Evolutionary conservation across 2,797 vertebrate genomes (phyloP).

Genomic region (Tamandua tetradactyla): DNA sequence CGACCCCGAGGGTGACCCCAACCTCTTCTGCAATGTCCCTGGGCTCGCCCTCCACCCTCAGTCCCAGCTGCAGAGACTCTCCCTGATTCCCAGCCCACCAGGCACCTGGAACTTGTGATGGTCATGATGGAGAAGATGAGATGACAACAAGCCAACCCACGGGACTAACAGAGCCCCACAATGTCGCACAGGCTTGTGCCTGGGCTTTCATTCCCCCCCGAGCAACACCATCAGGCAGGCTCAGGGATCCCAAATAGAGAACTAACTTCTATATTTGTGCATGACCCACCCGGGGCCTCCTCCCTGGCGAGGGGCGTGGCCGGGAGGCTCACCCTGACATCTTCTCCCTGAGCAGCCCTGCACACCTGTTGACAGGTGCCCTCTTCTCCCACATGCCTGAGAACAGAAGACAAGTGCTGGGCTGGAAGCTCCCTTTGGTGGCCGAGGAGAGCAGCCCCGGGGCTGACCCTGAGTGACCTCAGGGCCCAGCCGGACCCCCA

Average conservation of each 20-base stretch:
- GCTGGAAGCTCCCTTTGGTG: neutral
- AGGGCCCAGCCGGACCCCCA: neutral
- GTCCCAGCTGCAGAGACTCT: neutral
- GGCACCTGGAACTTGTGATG: too few species aligned
- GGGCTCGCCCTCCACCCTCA: neutral
- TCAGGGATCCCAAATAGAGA: neutral
- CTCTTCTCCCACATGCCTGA: neutral
- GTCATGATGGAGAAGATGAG: fast-evolving
- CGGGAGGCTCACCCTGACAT: neutral
- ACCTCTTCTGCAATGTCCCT: neutral
- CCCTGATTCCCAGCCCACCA: neutral
- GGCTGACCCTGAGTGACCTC: neutral
- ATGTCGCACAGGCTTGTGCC: neutral
- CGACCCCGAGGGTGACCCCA: fast-evolving
- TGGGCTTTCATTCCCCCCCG: neutral
- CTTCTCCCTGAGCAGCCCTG: neutral
- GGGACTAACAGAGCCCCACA: too few species aligned
- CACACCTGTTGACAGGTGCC: fast-evolving
- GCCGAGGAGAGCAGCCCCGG: too few species aligned
- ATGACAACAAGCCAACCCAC: neutral
- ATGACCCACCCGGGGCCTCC: neutral
- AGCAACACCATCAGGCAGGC: neutral
- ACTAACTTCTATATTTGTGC: neutral
- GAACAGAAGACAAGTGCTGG: too few species aligned
- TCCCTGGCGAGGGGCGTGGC: neutral